Conservation (phyloP, 2,113 vertebrate species). For the Illadopsis cleaveri region DNA sequence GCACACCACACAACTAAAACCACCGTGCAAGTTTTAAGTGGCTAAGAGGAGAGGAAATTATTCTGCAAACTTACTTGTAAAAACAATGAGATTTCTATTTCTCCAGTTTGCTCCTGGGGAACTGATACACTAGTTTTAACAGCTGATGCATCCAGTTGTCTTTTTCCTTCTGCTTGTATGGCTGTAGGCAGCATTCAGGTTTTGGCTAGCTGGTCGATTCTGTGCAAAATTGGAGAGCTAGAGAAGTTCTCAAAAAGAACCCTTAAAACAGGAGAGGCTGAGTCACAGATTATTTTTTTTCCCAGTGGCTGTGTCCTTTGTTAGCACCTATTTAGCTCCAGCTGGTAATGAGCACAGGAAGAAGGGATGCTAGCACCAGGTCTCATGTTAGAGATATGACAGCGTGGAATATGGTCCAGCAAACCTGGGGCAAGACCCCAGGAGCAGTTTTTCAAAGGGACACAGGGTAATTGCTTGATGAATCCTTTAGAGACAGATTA, state of each 20-base stretch:
- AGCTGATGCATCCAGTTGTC: background rate
- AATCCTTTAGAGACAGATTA: background rate
- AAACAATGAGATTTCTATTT: background rate
- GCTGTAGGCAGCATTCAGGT: background rate
- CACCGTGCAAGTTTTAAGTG: background rate
- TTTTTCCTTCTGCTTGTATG: background rate
- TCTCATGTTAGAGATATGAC: background rate
- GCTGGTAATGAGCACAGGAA: background rate
- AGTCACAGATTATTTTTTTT: background rate
- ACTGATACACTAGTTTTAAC: background rate
- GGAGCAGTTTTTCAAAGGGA: background rate
- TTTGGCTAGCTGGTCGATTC: background rate
- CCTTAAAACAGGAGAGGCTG: conserved; percentile 17
- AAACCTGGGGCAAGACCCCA: background rate
- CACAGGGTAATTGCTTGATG: background rate
- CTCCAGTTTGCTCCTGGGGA: background rate
- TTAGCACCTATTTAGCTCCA: conserved; percentile 17
- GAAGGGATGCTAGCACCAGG: background rate
- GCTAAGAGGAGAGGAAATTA: background rate
- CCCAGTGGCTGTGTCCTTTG: background rate
- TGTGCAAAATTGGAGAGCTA: background rate
- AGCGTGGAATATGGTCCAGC: background rate
- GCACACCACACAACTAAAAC: background rate
- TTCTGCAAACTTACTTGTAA: background rate
- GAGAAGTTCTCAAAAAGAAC: conserved; percentile 16